These are phyloP conservation scores for Chiridota heheva DNA, from an alignment of 35 echinoderm and acorn worm species.

Conservation along the genomic window DNA sequence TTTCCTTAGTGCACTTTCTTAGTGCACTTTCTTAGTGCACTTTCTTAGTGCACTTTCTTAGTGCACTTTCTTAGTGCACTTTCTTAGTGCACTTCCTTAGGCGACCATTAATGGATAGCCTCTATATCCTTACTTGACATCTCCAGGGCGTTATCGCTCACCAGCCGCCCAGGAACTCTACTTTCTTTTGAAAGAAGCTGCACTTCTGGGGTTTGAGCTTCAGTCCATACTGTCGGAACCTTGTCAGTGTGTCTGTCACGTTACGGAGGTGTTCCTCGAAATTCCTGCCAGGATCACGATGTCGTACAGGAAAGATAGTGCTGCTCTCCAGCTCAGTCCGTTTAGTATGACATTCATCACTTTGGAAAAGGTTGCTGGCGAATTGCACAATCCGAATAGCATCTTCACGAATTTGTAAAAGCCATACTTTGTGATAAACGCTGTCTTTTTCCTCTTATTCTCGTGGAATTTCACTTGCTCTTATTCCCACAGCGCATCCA, in stretches of 20 bases:
- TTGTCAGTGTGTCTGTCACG: not conserved
- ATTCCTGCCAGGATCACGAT: conserved; percentile 23
- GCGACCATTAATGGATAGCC: conserved; percentile 6
- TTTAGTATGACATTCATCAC: conserved; percentile 17
- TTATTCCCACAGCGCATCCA: conserved; percentile 27
- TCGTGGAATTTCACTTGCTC: conserved; percentile 33
- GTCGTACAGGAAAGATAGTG: conserved; percentile 36
- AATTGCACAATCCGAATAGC: conserved; percentile 60
- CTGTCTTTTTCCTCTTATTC: conserved; percentile 36
- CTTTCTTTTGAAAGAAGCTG: conserved; percentile 39
- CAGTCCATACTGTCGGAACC: not conserved
- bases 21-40: not conserved
- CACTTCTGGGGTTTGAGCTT: conserved; percentile 67
- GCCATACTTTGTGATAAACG: too few species aligned
- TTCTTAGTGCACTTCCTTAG: not conserved
- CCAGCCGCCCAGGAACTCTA: conserved; percentile 34
- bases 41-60: not conserved
- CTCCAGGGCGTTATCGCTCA: not conserved
- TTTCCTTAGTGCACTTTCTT: conserved; percentile 37
- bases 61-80: not conserved
- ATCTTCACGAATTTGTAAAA: conserved; percentile 48
- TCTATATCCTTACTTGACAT: not conserved
- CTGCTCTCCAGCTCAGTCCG: conserved; percentile 4
- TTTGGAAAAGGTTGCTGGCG: conserved; percentile 39
- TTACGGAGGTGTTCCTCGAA: conserved; percentile 19